Base-by-base conservation (phyloP, 2,888 invertebrate genomes). In the Kryphioiulus occultus region DNA sequence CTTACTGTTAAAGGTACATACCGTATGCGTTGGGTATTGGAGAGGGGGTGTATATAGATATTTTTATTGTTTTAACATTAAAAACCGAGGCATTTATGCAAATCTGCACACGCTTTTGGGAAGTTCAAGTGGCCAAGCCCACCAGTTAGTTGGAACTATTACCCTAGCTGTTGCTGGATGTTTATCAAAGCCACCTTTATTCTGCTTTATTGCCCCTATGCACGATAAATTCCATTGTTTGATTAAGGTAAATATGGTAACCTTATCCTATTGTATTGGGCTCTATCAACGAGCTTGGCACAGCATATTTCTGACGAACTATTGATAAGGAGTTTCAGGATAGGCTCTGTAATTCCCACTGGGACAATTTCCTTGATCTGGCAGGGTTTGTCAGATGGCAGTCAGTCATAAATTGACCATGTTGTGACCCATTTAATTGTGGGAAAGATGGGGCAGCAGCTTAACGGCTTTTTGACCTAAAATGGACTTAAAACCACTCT, bases 181-280 rank as follows among this genome's bases (percentile, higher is more conserved):
- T 78, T 4, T 30, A 78, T 30, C 30, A 30, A 30, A 78, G 78
- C 30, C 78, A 30, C 78, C 78, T 78, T 78, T 26, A 78, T 78
- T 78, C 2, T 15, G 3, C 30, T 78, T 78, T 78, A 78, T 78
- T 78, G 30, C 78, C 78, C 78, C 26, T 78, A 30, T 15, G 78
- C 78, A 30, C 26, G 30, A 78, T 78, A 78, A 78, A 78, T 78
- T 12, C 78, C 78, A 78, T 78, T 78, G 78, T 78, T 78, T 78
- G 78, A 78, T 30, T 78, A 78, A 78, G 78, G 78, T 78, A 15
- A 78, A 78, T 78, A 78, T 78, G 78, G 78, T 78, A 78, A 78
- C 78, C 78, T 78, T 78, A 78, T 78, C 78, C 30, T 30, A 30
- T 78, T 78, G 78, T 78, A 30, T 30, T 30, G 15, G 30, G 30